phyloP scores from a whole-genome alignment of 2,797 vertebrate species.

The Anomalospiza imberbis region DNA sequence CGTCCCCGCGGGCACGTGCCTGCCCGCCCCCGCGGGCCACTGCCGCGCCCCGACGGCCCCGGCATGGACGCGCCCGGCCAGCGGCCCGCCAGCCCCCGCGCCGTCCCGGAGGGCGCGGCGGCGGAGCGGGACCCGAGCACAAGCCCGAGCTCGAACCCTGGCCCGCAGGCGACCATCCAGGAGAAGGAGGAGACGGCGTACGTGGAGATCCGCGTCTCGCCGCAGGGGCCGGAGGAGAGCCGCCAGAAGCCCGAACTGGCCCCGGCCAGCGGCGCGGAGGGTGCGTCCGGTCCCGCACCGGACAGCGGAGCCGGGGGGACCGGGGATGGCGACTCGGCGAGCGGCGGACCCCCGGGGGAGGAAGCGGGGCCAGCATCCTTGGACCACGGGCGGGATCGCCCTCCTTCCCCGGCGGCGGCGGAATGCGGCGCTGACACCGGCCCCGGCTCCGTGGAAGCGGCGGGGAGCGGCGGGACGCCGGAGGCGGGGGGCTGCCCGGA shows the following conservation, averaged over 20 bases:
- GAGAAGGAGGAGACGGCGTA: not conserved
- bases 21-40: conserved; percentile 34
- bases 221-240: conserved; percentile 53
- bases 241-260: conserved; percentile 72
- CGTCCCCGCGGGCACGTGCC: not conserved
- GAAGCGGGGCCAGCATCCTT: not conserved
- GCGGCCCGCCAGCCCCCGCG: not conserved
- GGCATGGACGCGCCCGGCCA: conserved; percentile 53
- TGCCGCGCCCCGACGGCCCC: conserved; percentile 31
- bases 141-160: not conserved
- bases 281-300: conserved; percentile 66
- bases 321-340: not conserved
- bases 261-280: conserved; percentile 72
- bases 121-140: not conserved
- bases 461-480: conserved; percentile 12
- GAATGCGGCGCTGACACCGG: not conserved
- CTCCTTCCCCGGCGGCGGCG: not conserved
- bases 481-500: conserved; percentile 13
- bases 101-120: not conserved
- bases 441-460: not conserved
- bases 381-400: not conserved
- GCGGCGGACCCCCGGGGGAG: not conserved
- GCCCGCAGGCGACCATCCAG: not conserved
- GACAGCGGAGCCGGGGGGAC: not conserved
- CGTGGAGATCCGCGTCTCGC: not conserved